phyloP scores from a whole-genome alignment of 2,797 vertebrate genomes.

The Gallinago nigripennis region DNA sequence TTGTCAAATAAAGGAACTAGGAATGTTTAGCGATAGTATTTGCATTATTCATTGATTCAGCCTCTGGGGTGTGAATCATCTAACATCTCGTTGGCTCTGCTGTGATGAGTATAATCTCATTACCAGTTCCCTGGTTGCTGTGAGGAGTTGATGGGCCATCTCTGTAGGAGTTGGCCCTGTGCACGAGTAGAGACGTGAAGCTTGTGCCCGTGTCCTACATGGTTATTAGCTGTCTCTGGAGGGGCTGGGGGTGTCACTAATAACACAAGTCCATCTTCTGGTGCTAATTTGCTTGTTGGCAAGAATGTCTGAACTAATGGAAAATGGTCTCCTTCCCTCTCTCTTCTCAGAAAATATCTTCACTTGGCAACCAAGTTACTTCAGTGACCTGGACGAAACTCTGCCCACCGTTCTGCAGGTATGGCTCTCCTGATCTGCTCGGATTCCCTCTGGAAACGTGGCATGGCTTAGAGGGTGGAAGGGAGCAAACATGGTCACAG shows the following conservation, averaged over 20 bases:
- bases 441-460: not conserved
- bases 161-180: not conserved
- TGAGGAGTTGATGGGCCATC: not conserved
- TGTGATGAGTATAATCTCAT: not conserved
- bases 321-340: not conserved
- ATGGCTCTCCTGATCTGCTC: not conserved
- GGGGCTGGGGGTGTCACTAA: not conserved
- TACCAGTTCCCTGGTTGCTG: not conserved
- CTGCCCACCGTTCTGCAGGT: slow-evolving; percentile 92
- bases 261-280: not conserved
- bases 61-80: slow-evolving; percentile 19
- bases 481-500: not conserved
- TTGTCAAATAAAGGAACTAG: slow-evolving; percentile 43
- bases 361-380: slow-evolving; percentile 91
- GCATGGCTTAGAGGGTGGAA: not conserved
- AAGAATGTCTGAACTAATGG: not conserved
- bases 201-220: not conserved
- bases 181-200: not conserved
- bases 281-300: not conserved
- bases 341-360: slow-evolving; percentile 89
- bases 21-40: slow-evolving; percentile 34
- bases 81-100: not conserved
- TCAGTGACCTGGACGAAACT: slow-evolving; percentile 87
- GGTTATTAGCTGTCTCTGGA: not conserved
- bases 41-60: slow-evolving; percentile 54